Conservation (phyloP, 1,140 invertebrate species). For the Drosophila willistoni region DNA sequence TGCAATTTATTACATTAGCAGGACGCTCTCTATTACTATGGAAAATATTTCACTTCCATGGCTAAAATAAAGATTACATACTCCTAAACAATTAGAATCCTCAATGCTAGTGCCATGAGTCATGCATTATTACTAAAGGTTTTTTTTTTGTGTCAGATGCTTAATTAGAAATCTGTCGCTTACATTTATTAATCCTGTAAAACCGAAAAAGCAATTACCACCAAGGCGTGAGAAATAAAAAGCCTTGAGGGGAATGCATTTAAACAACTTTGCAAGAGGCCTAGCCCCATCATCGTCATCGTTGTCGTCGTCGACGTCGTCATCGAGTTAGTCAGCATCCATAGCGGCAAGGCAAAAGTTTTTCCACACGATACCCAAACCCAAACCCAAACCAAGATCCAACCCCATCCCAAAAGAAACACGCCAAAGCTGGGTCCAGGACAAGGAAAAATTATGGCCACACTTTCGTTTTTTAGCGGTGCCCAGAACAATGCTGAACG, state of each 20-base stretch:
- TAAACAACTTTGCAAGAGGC: conserved; percentile 9
- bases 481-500: conserved; percentile 33
- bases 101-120: no score
- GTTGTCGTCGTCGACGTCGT: not conserved
- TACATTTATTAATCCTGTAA: conserved; percentile 4
- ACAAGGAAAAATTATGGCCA: conserved; percentile 65
- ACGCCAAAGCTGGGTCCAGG: conserved; percentile 15
- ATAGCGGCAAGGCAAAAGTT: conserved; percentile 39
- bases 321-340: conserved; percentile 35
- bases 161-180: conserved; percentile 13
- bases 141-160: not conserved
- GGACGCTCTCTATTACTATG: no score
- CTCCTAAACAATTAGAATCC: no score
- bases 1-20: no score
- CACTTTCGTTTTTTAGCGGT: conserved; percentile 66
- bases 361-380: conserved; percentile 23
- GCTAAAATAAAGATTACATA: no score
- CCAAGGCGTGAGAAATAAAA: not conserved
- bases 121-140: not conserved
- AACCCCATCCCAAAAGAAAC: conserved; percentile 38
- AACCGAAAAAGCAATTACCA: conserved; percentile 7
- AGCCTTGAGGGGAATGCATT: not conserved
- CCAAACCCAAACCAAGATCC: conserved; percentile 16
- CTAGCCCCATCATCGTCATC: not conserved
- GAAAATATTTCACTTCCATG: no score